Evolutionary conservation across 2,888 invertebrate genomes (phyloP).

Genomic region (Idaea dimidiata): DNA sequence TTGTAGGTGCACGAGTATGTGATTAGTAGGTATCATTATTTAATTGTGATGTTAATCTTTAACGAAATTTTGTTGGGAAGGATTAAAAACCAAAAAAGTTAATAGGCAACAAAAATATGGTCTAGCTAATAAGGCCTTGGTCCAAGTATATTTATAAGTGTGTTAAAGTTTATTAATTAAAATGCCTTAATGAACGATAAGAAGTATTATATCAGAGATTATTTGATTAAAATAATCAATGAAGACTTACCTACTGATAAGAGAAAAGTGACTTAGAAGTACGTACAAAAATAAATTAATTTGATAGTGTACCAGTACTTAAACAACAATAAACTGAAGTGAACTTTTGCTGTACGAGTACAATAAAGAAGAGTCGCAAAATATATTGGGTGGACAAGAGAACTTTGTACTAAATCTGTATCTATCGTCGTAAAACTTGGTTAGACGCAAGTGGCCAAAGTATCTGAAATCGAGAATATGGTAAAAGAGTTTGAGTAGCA

Average conservation of each 20-base stretch:
- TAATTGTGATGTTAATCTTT: no score
- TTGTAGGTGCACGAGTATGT: no score
- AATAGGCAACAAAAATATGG: no score
- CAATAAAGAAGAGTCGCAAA: slow-evolving; percentile 13
- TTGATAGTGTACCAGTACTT: not conserved
- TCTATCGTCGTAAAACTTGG: slow-evolving; percentile 24
- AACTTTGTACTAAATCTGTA: slow-evolving; percentile 19
- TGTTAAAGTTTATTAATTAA: no score
- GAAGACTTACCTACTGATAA: not conserved
- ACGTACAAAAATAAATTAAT: not conserved
- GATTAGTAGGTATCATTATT: no score
- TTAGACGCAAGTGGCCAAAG: slow-evolving; percentile 27
- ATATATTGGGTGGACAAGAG: slow-evolving; percentile 12
- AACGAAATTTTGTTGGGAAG: no score
- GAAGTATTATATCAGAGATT: not conserved
- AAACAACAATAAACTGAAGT: not conserved
- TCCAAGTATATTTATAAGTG: no score
- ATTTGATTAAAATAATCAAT: not conserved
- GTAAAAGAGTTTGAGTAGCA: slow-evolving; percentile 32
- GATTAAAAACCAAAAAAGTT: no score
- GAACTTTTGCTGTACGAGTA: not conserved
- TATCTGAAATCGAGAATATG: slow-evolving; percentile 41
- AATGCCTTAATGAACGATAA: not conserved
- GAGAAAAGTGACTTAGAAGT: not conserved
- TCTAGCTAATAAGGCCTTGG: no score